Evolutionary conservation across 2,797 vertebrate species (phyloP).

Genomic region (Schizopygopsis pylzovi): DNA sequence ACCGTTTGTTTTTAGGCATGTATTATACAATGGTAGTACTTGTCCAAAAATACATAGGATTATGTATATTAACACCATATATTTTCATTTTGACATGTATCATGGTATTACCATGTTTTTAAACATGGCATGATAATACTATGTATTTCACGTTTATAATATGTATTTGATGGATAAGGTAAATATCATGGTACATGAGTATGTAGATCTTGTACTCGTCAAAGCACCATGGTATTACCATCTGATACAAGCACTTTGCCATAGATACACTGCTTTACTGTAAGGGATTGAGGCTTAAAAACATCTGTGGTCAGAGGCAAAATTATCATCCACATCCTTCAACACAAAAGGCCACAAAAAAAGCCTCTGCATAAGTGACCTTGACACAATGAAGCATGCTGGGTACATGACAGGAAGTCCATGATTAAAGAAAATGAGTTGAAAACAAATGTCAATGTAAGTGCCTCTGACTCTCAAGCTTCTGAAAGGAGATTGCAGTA

Average conservation of each 20-base stretch:
- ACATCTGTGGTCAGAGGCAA: not conserved
- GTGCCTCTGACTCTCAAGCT: not conserved
- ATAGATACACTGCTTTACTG: not conserved
- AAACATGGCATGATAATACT: not conserved
- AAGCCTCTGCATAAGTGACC: conserved; percentile 5
- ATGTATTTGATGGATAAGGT: not conserved
- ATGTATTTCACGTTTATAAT: not conserved
- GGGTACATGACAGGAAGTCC: not conserved
- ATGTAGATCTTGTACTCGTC: not conserved
- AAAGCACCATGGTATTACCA: not conserved
- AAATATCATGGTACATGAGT: not conserved
- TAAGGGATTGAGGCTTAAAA: not conserved
- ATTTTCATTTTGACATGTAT: not conserved
- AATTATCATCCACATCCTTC: not conserved
- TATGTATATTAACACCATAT: not conserved
- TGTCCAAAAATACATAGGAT: not conserved
- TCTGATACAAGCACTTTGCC: not conserved
- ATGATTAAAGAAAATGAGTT: not conserved
- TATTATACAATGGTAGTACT: not conserved
- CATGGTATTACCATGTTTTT: not conserved
- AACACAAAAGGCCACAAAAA: not conserved
- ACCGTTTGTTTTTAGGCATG: not conserved
- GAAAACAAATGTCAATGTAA: not conserved
- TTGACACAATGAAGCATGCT: not conserved
- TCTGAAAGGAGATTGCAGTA: conserved; percentile 31